phyloP scores from a whole-genome alignment of 2,113 vertebrate species.

The Plotosus lineatus region DNA sequence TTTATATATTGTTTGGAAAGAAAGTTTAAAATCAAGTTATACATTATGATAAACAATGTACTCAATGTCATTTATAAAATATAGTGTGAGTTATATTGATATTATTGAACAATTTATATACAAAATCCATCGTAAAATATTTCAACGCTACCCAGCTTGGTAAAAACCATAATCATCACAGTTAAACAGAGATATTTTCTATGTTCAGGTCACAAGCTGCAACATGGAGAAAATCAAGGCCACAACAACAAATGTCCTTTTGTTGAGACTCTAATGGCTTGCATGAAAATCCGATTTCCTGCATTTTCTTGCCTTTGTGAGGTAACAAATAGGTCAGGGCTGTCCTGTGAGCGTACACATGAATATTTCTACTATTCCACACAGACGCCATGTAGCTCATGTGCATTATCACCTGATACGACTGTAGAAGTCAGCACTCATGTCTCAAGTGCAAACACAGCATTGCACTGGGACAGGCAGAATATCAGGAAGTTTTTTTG shows the following conservation, averaged over 20 bases:
- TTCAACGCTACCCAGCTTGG: background rate
- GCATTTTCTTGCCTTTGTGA: slow-evolving; percentile 37
- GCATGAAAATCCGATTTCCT: slow-evolving; percentile 40
- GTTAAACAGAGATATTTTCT: background rate
- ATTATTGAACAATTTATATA: background rate
- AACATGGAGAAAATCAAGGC: slow-evolving; percentile 40
- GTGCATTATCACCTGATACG: slow-evolving; percentile 18
- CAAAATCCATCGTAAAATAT: background rate
- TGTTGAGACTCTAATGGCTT: slow-evolving; percentile 44
- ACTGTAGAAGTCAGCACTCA: background rate
- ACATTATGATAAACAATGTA: background rate
- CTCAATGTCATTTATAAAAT: background rate
- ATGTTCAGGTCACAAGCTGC: background rate
- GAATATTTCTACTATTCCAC: slow-evolving; percentile 17
- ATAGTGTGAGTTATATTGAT: background rate
- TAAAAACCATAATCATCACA: background rate
- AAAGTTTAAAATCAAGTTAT: background rate
- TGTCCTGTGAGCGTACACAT: background rate
- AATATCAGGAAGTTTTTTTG: slow-evolving; percentile 8
- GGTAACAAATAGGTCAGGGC: slow-evolving; percentile 39
- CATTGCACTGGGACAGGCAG: background rate
- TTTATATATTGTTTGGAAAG: background rate
- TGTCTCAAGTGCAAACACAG: background rate
- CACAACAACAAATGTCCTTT: slow-evolving; percentile 52
- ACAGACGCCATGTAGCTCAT: slow-evolving; percentile 7